Evolutionary conservation across 2,113 vertebrate species (phyloP).

Genomic region (Oxygymnocypris stewartii): DNA sequence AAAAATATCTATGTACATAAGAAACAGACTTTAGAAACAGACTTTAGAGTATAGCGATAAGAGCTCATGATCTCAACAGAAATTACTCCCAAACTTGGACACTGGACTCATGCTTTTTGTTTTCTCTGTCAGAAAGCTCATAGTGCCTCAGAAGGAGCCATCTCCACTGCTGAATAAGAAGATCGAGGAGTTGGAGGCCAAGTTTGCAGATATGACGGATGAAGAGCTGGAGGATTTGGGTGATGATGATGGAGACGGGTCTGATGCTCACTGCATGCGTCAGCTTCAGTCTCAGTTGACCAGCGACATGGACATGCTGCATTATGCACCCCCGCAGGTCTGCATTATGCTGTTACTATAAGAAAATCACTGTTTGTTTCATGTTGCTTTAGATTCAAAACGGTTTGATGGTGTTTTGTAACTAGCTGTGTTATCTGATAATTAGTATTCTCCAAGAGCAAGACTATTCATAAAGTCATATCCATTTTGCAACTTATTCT

Average conservation of each 20-base stretch:
- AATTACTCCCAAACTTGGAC: not conserved
- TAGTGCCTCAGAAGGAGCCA: slow-evolving; percentile 95
- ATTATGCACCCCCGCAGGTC: slow-evolving; percentile 94
- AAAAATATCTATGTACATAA: not conserved
- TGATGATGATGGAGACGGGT: slow-evolving; percentile 90
- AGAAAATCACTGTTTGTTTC: not conserved
- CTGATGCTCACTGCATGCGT: slow-evolving; percentile 83
- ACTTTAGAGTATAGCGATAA: not conserved
- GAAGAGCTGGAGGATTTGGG: slow-evolving; percentile 95
- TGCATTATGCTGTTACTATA: not conserved
- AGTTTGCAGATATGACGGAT: slow-evolving; percentile 96
- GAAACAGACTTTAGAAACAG: not conserved
- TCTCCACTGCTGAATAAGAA: slow-evolving; percentile 96
- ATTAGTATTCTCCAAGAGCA: not conserved
- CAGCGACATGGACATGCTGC: slow-evolving; percentile 90
- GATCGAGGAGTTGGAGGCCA: slow-evolving; percentile 95
- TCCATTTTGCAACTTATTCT: not conserved
- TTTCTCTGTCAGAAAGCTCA: slow-evolving; percentile 83
- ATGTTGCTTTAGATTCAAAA: not conserved
- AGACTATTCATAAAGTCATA: not conserved
- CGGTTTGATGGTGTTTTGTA: not conserved
- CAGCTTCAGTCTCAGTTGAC: slow-evolving; percentile 86
- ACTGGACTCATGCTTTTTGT: not conserved
- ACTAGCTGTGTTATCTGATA: not conserved
- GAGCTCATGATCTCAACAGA: not conserved